Evolutionary conservation across 2,797 vertebrate species (phyloP), one percentile per base, ranked within the genome.

Genomic region (Gobionotothen gibberifrons): DNA sequence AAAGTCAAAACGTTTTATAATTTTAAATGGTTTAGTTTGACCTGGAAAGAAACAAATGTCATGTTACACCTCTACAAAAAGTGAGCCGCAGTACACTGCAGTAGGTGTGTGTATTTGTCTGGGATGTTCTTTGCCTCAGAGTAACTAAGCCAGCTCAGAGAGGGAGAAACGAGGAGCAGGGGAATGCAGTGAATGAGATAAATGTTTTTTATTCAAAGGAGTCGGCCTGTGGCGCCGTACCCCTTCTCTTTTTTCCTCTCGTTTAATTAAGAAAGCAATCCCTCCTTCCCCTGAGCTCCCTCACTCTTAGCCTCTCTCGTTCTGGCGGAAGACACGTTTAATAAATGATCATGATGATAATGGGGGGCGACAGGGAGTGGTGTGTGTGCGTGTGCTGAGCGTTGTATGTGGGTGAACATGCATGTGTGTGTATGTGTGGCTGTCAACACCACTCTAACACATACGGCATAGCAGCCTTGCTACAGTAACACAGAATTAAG

Each of bases 251-350:
- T 85, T 84, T 82, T 87, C 81, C 69, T 84, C 76, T 89, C 82
- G 83, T 91, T 92, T 91, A 93, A 93, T 93, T 92, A 91, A 93
- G 91, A 93, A 93, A 91, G 88, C 85, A 87, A 91, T 93, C 90
- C 90, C 87, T 89, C 82, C 77, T 85, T 87, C 88, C 88, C 89
- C 69, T 80, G 86, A 91, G 89, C 87, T 87, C 65, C 74, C 72
- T 69, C 70, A 65, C 78, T 89, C 81, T 74, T 71, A 74, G 82
- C 81, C 85, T 79, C 84, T 75, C 88, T 84, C 49, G 21, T 70
- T 90, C 78, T 88, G 82, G 87, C 49, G 64, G 78, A 87, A 87
- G 87, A 77, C 86, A 79, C 82, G 56, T 90, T 93, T 92, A 93
- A 92, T 92, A 93, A 91, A 92, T 93, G 80, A 93, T 93, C 79